Percentiles rank a stretch among this genome's conserved stretches.
Conservation (phyloP, 2,888 invertebrate genomes). For the Synergus itoensis region DNA sequence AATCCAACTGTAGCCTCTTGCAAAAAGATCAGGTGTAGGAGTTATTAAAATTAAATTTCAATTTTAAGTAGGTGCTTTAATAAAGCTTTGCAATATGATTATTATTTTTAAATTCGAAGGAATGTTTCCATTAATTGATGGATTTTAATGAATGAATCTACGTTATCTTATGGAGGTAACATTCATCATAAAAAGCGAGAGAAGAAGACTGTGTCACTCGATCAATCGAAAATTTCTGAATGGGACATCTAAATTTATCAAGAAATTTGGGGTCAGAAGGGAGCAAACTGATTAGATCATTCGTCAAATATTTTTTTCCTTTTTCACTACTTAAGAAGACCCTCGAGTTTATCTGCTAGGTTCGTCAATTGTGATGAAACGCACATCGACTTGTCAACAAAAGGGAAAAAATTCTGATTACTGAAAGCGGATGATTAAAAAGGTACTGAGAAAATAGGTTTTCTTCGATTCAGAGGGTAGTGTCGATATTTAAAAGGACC, state of each 20-base stretch:
- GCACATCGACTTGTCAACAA: neutral
- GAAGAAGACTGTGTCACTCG: neutral
- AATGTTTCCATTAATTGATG: neutral
- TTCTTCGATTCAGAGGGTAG: neutral
- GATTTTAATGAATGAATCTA: neutral
- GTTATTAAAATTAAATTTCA: neutral
- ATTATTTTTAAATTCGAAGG: neutral
- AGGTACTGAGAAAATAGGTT: neutral
- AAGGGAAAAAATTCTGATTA: neutral
- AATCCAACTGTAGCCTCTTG: neutral
- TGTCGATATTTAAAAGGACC: neutral
- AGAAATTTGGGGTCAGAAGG: neutral
- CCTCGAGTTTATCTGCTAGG: neutral
- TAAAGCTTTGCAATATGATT: neutral
- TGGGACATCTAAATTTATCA: slow-evolving; percentile 8
- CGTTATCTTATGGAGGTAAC: neutral
- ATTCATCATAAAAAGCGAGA: neutral
- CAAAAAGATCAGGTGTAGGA: neutral
- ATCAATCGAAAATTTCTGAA: neutral
- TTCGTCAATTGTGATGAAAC: slow-evolving; percentile 3
- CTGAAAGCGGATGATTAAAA: neutral
- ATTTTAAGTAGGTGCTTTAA: neutral
- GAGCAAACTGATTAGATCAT: slow-evolving; percentile 4
- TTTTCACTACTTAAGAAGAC: neutral
- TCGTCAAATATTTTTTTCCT: too few relatives aligned